Evolutionary conservation across 2,888 invertebrate genomes (phyloP).

Genomic region (Parasteatoda lunata): DNA sequence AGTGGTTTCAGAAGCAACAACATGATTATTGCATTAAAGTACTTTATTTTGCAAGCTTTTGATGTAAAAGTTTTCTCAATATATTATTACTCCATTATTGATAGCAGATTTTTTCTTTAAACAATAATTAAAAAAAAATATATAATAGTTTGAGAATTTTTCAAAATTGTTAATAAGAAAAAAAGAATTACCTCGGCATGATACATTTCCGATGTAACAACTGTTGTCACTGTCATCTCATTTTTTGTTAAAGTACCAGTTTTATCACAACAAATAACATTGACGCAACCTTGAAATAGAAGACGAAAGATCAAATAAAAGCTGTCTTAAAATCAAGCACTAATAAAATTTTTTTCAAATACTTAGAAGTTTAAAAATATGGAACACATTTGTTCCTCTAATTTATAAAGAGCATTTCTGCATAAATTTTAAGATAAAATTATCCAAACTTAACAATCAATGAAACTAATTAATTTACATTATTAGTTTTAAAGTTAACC

Average conservation of each 20-base stretch:
- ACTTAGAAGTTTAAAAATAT: not conserved
- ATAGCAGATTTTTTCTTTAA: too few species aligned
- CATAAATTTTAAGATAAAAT: not conserved
- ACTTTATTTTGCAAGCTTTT: too few species aligned
- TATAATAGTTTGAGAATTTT: not conserved
- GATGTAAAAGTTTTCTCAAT: too few species aligned
- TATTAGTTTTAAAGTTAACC: too few species aligned
- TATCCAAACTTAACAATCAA: not conserved
- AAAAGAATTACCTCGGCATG: conserved; percentile 82
- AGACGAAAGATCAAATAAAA: too few species aligned
- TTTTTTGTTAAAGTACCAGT: conserved; percentile 99
- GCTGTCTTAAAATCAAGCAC: too few species aligned
- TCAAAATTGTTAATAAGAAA: conserved; percentile 21
- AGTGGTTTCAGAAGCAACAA: too few species aligned
- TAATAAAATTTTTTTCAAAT: not conserved
- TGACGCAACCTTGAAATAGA: conserved; percentile 81
- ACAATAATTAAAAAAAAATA: too few species aligned
- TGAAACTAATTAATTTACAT: not conserved
- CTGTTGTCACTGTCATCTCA: conserved; percentile 98
- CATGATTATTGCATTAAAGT: too few species aligned
- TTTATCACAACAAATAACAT: conserved; percentile 97
- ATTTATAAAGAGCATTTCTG: too few species aligned
- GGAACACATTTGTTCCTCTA: too few species aligned
- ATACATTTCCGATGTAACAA: conserved; percentile 86
- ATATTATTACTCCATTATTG: too few species aligned